Conservation (phyloP, 2,888 invertebrate species). For the Autographa gamma region DNA sequence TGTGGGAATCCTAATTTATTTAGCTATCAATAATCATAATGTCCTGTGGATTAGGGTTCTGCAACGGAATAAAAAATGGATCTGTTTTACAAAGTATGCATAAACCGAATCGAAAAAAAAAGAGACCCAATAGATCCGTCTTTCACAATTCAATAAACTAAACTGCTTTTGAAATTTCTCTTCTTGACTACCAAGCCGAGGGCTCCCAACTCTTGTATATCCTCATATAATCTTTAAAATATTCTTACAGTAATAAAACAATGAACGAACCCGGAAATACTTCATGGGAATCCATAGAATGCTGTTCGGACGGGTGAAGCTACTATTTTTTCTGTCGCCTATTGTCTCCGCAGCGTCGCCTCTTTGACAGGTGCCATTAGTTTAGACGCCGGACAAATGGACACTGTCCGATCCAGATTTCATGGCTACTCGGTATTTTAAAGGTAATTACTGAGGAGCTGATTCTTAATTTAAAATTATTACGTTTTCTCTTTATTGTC, state of each 20-base stretch:
- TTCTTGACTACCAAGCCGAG: too few relatives aligned
- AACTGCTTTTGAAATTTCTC: too few relatives aligned
- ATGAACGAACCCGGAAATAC: conserved; percentile 60
- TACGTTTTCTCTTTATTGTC: not conserved
- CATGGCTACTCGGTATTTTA: conserved; percentile 51
- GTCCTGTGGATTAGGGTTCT: not conserved
- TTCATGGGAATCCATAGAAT: conserved; percentile 59
- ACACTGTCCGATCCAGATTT: conserved; percentile 66
- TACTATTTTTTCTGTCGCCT: conserved; percentile 61
- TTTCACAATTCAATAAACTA: too few relatives aligned
- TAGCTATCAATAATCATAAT: not conserved
- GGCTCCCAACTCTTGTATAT: not conserved
- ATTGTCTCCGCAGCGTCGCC: conserved; percentile 65
- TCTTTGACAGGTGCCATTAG: conserved; percentile 75
- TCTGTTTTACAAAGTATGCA: too few relatives aligned
- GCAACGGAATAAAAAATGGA: not conserved
- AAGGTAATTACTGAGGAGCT: conserved; percentile 21
- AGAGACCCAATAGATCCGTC: too few relatives aligned
- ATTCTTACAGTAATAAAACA: conserved; percentile 19
- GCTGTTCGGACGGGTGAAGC: conserved; percentile 52
- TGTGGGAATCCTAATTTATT: conserved; percentile 31
- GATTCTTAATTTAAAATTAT: not conserved
- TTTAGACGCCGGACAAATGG: conserved; percentile 72
- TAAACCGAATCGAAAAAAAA: too few relatives aligned
- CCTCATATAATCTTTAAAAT: not conserved